A percentile compares a stretch with the other conserved stretches of the same genome.
Evolutionary conservation across 2,113 vertebrate species (phyloP).

Genomic region (Sander lucioperca): DNA sequence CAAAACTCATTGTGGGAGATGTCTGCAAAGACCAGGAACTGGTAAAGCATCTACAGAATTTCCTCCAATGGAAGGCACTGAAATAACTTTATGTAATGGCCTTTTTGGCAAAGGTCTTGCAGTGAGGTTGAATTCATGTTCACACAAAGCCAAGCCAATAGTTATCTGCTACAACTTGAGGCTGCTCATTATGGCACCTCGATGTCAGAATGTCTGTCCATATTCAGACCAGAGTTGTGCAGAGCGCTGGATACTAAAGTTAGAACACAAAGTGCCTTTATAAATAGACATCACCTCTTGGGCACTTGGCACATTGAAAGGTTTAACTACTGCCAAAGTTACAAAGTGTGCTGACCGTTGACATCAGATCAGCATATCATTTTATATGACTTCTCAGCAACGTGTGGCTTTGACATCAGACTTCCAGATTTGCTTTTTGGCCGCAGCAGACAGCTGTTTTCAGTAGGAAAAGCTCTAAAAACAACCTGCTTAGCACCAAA

Average conservation of each 20-base stretch:
- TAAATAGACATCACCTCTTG: slow-evolving; percentile 63
- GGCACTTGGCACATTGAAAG: slow-evolving; percentile 45
- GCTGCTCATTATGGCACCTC: slow-evolving; percentile 49
- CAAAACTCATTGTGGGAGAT: slow-evolving; percentile 5
- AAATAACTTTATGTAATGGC: background rate
- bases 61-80: background rate
- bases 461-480: background rate
- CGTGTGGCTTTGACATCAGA: background rate
- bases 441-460: background rate
- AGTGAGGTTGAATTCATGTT: background rate
- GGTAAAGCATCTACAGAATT: background rate
- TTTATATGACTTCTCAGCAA: background rate
- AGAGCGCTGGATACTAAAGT: slow-evolving; percentile 53
- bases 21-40: background rate
- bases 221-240: slow-evolving; percentile 51
- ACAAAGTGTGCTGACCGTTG: slow-evolving; percentile 31
- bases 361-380: slow-evolving; percentile 24
- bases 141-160: slow-evolving; percentile 16
- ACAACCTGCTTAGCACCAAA: background rate
- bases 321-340: slow-evolving; percentile 43
- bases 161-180: slow-evolving; percentile 21
- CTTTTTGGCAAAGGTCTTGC: background rate
- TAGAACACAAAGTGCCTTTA: slow-evolving; percentile 71
- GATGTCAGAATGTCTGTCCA: slow-evolving; percentile 59
- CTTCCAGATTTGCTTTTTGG: background rate